phyloP scores from a whole-genome alignment of 2,113 vertebrate genomes.

The Hippoglossus stenolepis region DNA sequence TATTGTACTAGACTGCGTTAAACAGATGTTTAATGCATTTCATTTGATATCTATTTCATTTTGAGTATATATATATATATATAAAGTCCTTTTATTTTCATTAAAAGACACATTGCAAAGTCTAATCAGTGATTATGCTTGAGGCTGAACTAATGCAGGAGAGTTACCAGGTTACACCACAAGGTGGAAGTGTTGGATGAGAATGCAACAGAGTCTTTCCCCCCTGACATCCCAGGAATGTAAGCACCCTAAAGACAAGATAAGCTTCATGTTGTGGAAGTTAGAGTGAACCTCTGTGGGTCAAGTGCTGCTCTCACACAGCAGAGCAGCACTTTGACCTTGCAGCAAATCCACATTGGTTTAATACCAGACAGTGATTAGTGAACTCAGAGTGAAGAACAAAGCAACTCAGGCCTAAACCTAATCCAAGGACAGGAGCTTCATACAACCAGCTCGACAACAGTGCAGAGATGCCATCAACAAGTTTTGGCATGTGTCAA shows the following conservation, averaged over 20 bases:
- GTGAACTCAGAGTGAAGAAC: not conserved
- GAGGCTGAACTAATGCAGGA: not conserved
- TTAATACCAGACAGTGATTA: not conserved
- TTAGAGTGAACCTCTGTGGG: constrained; percentile 1
- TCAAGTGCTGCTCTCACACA: constrained; percentile 14
- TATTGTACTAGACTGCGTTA: not conserved
- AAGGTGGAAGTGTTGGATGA: constrained; percentile 54
- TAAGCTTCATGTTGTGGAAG: constrained; percentile 2
- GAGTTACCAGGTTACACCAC: constrained; percentile 28
- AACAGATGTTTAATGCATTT: not conserved
- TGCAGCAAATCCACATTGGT: not conserved
- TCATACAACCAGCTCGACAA: not conserved
- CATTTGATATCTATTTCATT: not conserved
- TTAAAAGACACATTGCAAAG: not conserved
- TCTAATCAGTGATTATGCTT: not conserved
- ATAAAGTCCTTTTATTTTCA: not conserved
- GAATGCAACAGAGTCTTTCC: not conserved
- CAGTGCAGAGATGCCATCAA: not conserved
- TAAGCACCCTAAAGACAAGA: not conserved
- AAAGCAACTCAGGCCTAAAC: not conserved
- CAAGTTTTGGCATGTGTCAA: constrained; percentile 4
- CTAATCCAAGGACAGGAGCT: not conserved
- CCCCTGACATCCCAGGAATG: constrained; percentile 13
- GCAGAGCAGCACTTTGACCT: constrained; percentile 5
- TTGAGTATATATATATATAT: no score